phyloP scores from a whole-genome alignment of 2,888 invertebrate species.

The Conomelus anceps region DNA sequence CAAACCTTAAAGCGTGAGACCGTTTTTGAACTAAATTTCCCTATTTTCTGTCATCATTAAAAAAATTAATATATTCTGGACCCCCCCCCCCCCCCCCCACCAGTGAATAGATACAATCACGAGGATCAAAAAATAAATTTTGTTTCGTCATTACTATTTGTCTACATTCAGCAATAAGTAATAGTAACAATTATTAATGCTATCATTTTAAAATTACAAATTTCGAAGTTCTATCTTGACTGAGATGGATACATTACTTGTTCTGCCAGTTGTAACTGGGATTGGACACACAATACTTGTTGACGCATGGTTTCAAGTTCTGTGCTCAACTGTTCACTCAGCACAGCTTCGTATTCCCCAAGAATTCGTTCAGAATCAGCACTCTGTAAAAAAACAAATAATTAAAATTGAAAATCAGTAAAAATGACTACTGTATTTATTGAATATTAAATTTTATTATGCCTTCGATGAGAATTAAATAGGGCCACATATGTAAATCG shows the following conservation, averaged over 20 bases:
- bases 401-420: neutral
- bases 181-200: neutral
- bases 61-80: too few species aligned
- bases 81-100: neutral
- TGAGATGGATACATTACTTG: conserved; percentile 37
- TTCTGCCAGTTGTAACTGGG: conserved; percentile 48
- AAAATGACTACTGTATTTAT: neutral
- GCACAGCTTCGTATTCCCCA: conserved; percentile 34
- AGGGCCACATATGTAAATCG: too few species aligned
- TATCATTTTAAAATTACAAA: neutral
- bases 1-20: too few species aligned
- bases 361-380: conserved; percentile 31
- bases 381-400: conserved; percentile 22
- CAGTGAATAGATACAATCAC: neutral
- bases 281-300: conserved; percentile 42
- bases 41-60: too few species aligned
- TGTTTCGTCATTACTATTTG: too few species aligned
- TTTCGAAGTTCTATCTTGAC: neutral
- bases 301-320: conserved; percentile 35
- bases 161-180: too few species aligned
- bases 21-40: too few species aligned
- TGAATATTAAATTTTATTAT: too few species aligned
- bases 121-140: neutral
- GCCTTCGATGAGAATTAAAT: too few species aligned
- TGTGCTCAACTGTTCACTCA: conserved; percentile 33